Evolutionary conservation across 2,113 vertebrate species (phyloP).

Genomic region (Hassar affinis): DNA sequence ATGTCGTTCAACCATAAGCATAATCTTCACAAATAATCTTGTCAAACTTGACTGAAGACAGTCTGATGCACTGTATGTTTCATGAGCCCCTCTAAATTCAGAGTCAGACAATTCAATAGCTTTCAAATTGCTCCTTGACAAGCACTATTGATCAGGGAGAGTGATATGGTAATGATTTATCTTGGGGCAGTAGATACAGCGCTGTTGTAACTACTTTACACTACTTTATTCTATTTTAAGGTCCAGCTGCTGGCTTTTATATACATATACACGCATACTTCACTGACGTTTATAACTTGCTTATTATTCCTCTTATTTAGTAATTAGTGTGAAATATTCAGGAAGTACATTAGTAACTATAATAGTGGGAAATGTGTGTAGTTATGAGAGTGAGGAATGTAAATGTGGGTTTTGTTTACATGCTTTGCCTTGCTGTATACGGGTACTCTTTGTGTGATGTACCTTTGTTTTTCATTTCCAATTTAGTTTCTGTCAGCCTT

Average conservation of each 20-base stretch:
- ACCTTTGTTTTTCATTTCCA: background rate
- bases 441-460: background rate
- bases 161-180: background rate
- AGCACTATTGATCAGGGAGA: background rate
- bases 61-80: background rate
- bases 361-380: too few relatives aligned
- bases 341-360: too few relatives aligned
- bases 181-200: background rate
- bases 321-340: background rate
- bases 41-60: background rate
- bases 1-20: background rate
- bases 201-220: background rate
- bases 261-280: too few relatives aligned
- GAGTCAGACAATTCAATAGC: background rate
- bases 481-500: background rate
- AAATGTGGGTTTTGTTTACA: background rate
- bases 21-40: background rate
- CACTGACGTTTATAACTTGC: background rate
- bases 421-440: background rate
- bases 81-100: background rate
- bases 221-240: background rate
- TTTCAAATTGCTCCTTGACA: background rate
- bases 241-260: background rate
- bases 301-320: background rate
- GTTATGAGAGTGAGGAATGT: background rate